A percentile compares a stretch with the other conserved stretches of the same genome.
These are phyloP conservation scores for Temnothorax ravouxi DNA, from an alignment of 2,888 invertebrate species.

Conservation along the genomic window DNA sequence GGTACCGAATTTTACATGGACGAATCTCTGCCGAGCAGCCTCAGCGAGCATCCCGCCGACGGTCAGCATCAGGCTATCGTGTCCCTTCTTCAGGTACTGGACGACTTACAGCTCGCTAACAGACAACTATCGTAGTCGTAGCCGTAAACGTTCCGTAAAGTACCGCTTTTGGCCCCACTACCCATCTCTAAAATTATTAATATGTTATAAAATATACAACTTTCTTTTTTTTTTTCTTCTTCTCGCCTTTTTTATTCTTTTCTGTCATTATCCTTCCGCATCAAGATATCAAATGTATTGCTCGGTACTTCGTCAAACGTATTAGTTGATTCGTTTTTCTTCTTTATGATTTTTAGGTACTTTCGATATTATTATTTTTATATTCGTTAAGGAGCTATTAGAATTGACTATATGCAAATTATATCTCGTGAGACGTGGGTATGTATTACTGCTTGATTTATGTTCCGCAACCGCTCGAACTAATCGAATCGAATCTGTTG, in stretches of 20 bases:
- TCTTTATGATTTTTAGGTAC: constrained; percentile 50
- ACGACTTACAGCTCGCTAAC: constrained; percentile 82
- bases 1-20: constrained; percentile 95
- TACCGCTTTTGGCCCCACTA: constrained; percentile 51
- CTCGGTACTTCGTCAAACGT: constrained; percentile 18
- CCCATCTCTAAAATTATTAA: constrained; percentile 12
- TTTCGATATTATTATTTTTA: constrained; percentile 47
- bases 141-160: constrained; percentile 81
- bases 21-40: constrained; percentile 95
- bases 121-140: constrained; percentile 79
- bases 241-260: constrained; percentile 19
- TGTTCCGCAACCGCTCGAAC: constrained; percentile 7
- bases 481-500: background rate
- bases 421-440: constrained; percentile 61
- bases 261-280: background rate
- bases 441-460: constrained; percentile 64
- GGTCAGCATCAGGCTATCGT: constrained; percentile 86
- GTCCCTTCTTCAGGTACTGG: constrained; percentile 86
- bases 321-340: constrained; percentile 47
- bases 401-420: constrained; percentile 60
- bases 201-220: constrained; percentile 20
- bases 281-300: constrained; percentile 32
- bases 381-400: constrained; percentile 48
- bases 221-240: background rate
- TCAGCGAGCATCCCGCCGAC: constrained; percentile 90